These are phyloP conservation scores for Drosophila pseudoananassae DNA, from an alignment of 1,140 invertebrate species.

Conservation along the genomic window DNA sequence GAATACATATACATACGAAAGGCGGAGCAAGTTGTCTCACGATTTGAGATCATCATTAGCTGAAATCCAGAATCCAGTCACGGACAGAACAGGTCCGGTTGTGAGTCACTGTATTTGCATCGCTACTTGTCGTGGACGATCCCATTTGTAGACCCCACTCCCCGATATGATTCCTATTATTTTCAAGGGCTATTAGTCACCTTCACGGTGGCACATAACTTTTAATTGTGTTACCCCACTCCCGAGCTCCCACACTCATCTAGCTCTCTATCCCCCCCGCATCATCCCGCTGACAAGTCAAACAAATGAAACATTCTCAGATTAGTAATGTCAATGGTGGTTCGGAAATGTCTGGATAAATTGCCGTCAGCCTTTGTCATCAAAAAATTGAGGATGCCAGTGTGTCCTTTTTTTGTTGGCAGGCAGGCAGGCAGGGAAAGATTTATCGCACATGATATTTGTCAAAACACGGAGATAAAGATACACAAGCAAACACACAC, in stretches of 20 bases:
- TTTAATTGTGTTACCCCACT: conserved; percentile 5
- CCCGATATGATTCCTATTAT: conserved; percentile 4
- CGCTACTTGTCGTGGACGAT: conserved; percentile 9
- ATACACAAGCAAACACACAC: conserved; percentile 17
- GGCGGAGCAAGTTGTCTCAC: not conserved
- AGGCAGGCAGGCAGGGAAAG: conserved; percentile 36
- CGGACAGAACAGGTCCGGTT: conserved; percentile 28
- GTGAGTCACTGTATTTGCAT: not conserved
- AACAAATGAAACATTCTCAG: conserved; percentile 51
- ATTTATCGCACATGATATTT: conserved; percentile 73
- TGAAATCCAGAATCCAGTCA: conserved; percentile 28
- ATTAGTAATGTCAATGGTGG: conserved; percentile 57
- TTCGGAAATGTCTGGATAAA: conserved; percentile 55
- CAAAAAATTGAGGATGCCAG: conserved; percentile 44
- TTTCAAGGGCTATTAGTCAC: conserved; percentile 34
- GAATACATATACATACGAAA: conserved; percentile 10
- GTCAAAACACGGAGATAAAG: conserved; percentile 63
- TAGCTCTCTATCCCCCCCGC: too few species aligned
- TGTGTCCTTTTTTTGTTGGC: conserved; percentile 19
- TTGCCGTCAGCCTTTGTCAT: conserved; percentile 58
- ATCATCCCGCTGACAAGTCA: conserved; percentile 35
- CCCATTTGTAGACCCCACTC: conserved; percentile 11
- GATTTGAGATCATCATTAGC: conserved; percentile 20
- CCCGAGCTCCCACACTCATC: too few species aligned
- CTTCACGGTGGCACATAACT: conserved; percentile 24